Evolutionary conservation across 2,797 vertebrate species (phyloP), one percentile per base, ranked within the genome.

Genomic region (Mastacembelus armatus): DNA sequence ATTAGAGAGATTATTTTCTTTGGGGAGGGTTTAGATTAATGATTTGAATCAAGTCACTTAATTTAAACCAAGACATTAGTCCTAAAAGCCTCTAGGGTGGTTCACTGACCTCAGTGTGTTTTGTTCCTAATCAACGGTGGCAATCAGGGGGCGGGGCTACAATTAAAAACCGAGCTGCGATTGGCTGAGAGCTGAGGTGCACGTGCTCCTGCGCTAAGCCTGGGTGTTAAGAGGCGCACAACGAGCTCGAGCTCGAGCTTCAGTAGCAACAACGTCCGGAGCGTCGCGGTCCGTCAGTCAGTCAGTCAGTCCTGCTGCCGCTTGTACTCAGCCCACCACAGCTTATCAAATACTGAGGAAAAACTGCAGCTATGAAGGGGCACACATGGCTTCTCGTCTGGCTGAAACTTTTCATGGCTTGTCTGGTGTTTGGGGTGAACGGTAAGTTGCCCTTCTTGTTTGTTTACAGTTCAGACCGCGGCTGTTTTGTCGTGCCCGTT

Each of bases 171-270:
- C 68, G 24, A 18, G 16, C 19, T 61, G 39, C 63, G 61, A 93
- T 93, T 93, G 93, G 93, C 58, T 66, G 54, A 67, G 32, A 72
- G 78, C 69, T 7, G 50, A 68, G 26, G 74, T 66, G 83, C 92
- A 92, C 92, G 89, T 92, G 92, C 81, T 88, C 55, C 49, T 58
- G 67, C 74, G 71, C 69, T 63, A 38, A 56, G 56, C 71, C 69
- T 50, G 71, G 29, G 66, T 70, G 36, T 75, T 66, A 24, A 19
- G 43, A 78, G 59, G 42, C 58, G 35, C 70, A 64, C 73, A 68
- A 72, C 79, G 10, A 50, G 77, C 82, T 14, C 79, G 10, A 50
- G 77, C 82, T 14, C 61, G 59, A 66, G 57, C 45, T 24, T 1
- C 73, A 35, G 59, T 19, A 19, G 54, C 45, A 26, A 0, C 54